Conservation (phyloP, 1,140 invertebrate species). For the Cydia pomonella region DNA sequence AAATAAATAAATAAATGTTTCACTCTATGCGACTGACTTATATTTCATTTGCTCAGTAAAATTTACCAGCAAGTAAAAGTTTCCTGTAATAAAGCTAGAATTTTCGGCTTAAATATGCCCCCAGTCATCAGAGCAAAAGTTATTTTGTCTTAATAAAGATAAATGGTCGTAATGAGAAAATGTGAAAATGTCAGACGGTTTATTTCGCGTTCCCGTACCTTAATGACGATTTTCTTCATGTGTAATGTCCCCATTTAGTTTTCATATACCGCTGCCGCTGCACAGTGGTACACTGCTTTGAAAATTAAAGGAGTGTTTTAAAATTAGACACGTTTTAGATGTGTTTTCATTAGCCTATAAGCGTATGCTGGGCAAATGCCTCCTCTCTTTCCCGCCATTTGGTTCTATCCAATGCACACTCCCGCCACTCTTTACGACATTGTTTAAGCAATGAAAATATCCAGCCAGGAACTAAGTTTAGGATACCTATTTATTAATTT, state of each 20-base stretch:
- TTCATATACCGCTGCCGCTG: neutral
- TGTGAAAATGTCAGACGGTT: neutral
- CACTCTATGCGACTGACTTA: too few relatives aligned
- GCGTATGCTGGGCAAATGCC: too few relatives aligned
- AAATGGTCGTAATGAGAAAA: neutral
- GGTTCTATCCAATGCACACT: too few relatives aligned
- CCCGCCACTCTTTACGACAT: too few relatives aligned
- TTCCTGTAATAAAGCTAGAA: neutral
- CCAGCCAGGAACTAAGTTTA: too few relatives aligned
- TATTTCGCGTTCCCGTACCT: neutral
- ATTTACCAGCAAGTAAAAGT: too few relatives aligned
- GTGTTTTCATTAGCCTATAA: too few relatives aligned
- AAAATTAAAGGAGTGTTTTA: neutral
- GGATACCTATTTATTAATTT: too few relatives aligned
- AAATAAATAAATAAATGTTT: neutral
- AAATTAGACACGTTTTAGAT: too few relatives aligned
- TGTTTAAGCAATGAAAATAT: too few relatives aligned
- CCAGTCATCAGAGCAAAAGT: neutral
- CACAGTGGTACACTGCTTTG: neutral
- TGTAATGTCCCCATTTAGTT: constrained; percentile 14
- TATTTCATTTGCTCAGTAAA: too few relatives aligned
- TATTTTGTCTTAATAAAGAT: neutral
- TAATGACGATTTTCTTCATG: constrained; percentile 2
- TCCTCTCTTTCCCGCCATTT: too few relatives aligned
- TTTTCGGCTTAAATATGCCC: neutral